These are phyloP conservation scores for Pseudois nayaur DNA, from an alignment of 2,113 vertebrate species.

Conservation along the genomic window DNA sequence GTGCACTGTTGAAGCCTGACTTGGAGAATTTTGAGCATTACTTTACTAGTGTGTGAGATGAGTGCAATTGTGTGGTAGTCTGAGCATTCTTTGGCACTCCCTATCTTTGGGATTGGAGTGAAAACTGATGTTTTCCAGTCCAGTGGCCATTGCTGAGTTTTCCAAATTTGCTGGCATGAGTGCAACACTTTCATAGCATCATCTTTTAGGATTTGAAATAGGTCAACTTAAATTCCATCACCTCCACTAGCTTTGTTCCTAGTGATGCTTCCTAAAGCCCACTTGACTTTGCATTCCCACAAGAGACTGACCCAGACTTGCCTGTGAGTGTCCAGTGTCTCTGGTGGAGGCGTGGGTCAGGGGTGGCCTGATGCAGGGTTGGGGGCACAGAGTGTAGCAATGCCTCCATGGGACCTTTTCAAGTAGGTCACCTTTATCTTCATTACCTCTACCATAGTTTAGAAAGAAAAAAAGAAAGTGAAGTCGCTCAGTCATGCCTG, in stretches of 20 bases:
- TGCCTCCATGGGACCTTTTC: not conserved
- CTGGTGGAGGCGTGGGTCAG: rapidly evolving
- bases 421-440: not conserved
- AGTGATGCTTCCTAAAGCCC: not conserved
- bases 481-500: too few species aligned
- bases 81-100: not conserved
- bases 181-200: not conserved
- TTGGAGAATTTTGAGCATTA: too few species aligned
- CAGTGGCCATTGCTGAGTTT: not conserved
- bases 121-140: not conserved
- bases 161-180: not conserved
- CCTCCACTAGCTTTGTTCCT: not conserved
- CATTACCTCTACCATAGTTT: not conserved
- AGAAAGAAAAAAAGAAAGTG: too few species aligned
- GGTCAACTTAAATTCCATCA: not conserved
- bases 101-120: not conserved
- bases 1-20: not conserved
- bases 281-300: not conserved
- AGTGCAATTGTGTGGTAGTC: not conserved
- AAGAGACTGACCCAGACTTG: not conserved
- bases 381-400: not conserved
- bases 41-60: not conserved
- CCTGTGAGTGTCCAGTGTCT: not conserved
- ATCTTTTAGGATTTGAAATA: not conserved
- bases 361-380: not conserved